Evolutionary conservation across 1,140 invertebrate species (phyloP), one percentile per base, ranked within the genome.

Genomic region (Euwallacea similis): DNA sequence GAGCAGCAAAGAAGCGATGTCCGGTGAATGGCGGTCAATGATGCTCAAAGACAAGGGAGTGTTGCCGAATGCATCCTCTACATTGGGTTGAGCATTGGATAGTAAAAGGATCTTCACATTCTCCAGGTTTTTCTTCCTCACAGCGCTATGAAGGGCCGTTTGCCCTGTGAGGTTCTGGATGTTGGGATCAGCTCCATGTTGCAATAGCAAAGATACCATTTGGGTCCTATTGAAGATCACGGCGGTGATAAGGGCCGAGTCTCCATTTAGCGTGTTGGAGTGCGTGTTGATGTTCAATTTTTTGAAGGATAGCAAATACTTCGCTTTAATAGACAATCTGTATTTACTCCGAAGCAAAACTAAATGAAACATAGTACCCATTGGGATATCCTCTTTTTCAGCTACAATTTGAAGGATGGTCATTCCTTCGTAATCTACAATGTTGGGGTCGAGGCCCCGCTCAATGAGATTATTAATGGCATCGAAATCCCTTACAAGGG

Each of bases 31-130:
- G 33, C 42, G 55, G 13, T 70, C 69, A 11, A 70, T 55, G 11
- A 64, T 13, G 13, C 60, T 56, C n/a, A 42, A 56, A 6, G 60
- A 63, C 55, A 70, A 42, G 10, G 69, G 69, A 7, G 69, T 70
- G 21, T 70, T 70, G 6, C 69, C 69, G 33, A 53, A 70, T 6
- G 53, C 41, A 15, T 70, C 69, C 16, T 42, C 8, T 6, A 70
- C 50, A 60, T 70, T 64, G 10, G 61, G 60, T 11, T 63, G 6
- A 2, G 69, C 69, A 7, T 58, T 63, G 13, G 60, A 2, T 11
- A 61, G n/a, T 7, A 70, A 56, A 11, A 70, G 58, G 1, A 3
- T 21, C 7, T 21, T 64, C 7, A 70, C 53, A 13, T 64, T 55
- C n/a, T 33, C 2, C 2, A 16, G 2, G 42, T 15, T 53, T 42